Base-by-base conservation (phyloP, 2,888 invertebrate species). In the Blastobasis lacticolella region DNA sequence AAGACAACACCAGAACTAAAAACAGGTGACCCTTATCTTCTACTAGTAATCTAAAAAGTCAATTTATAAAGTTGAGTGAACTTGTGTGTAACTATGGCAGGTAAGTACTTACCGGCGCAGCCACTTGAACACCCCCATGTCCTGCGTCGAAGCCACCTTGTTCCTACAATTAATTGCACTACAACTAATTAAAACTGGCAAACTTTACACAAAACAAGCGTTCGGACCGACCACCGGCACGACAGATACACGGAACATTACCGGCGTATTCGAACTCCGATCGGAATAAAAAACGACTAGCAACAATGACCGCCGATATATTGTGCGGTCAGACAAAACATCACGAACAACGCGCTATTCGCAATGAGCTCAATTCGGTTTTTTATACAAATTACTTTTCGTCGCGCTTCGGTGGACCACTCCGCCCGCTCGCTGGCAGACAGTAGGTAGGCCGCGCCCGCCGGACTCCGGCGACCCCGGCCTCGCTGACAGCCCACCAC, bases 321-420 rank as follows among this genome's bases (percentile, higher is more conserved):
- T 84, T 83, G 82, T 85, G 85, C 79, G 85, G 85, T 84, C 84
- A 81, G 78, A 86, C 83, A 87, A 87, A 87, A 86, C 86, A 85
- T 82, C 80, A 82, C 80, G 83, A 81, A 78, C 79, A 73, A 79
- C 81, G 78, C 79, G 74, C 75, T 77, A 77, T 78, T 86, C 80
- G 85, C 85, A 84, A 86, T 84, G 79, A 84, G 84, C 71, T 86
- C 83, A 82, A 86, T 86, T 87, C 77, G 65, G 81, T 85, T 87
- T 87, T 87, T 87, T 86, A 78, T 83, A 78, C 82, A 87, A 86
- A 86, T 88, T 86, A 84, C 81, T 83, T 86, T 84, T 85, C 82
- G 88, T 87, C 77, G 78, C 87, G 87, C 81, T 87, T 78, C 81
- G 85, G 69, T 84, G 83, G 78, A 74, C 80, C 74, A 83, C 84